Evolutionary conservation across 2,113 vertebrate species (phyloP).

Genomic region (Cyprinodon brontotheroides): DNA sequence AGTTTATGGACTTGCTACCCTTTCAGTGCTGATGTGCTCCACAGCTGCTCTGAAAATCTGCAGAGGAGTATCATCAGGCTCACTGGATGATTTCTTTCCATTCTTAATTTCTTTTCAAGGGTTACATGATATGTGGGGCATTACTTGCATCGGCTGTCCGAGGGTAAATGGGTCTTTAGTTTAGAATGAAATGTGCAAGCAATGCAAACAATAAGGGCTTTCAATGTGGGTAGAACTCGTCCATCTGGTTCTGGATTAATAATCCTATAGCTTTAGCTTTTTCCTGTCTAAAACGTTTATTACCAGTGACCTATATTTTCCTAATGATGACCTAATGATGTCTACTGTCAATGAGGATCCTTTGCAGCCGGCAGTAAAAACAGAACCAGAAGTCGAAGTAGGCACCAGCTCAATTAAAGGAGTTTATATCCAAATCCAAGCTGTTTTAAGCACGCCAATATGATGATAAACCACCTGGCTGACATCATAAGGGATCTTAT

Average conservation of each 20-base stretch:
- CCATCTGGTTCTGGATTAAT: constrained; percentile 56
- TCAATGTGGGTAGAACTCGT: constrained; percentile 41
- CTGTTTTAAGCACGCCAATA: constrained; percentile 59
- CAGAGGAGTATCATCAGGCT: constrained; percentile 49
- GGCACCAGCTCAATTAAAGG: constrained; percentile 64
- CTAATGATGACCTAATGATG: constrained; percentile 57
- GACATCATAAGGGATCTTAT: constrained; percentile 49
- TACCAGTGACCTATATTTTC: constrained; percentile 55
- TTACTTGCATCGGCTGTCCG: constrained; percentile 26
- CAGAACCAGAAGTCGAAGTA: constrained; percentile 43
- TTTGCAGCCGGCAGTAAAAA: constrained; percentile 61
- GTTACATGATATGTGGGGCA: constrained; percentile 34
- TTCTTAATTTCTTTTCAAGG: constrained; percentile 11
- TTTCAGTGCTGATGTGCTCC: constrained; percentile 60
- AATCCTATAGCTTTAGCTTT: constrained; percentile 43
- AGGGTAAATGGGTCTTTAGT: constrained; percentile 49
- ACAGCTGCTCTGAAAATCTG: constrained; percentile 44
- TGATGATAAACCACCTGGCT: constrained; percentile 60
- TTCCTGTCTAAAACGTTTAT: constrained; percentile 38
- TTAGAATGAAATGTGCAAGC: constrained; percentile 29
- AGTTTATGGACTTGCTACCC: constrained; percentile 62
- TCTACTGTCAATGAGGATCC: constrained; percentile 45
- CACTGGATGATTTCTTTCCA: constrained; percentile 18
- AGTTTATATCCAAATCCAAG: constrained; percentile 66
- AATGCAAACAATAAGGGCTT: constrained; percentile 22